A percentile compares a stretch with the other conserved stretches of the same genome.
Evolutionary conservation across 1,140 invertebrate genomes (phyloP).

Genomic region (Bombus haemorrhoidalis): DNA sequence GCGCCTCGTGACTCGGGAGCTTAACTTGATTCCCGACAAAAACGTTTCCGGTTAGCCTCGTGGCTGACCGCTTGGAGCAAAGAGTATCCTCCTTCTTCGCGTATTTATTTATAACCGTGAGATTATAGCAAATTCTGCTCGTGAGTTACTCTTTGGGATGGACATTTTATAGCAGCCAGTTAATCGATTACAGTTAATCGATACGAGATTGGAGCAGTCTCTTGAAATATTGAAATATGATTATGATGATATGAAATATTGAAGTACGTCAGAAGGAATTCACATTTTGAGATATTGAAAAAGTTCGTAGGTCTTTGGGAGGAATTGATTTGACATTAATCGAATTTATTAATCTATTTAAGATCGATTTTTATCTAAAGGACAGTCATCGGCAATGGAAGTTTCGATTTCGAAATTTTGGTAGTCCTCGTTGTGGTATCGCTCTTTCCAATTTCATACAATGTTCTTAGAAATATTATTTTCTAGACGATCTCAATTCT

Average conservation of each 20-base stretch:
- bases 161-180: background rate
- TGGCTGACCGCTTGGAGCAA: background rate
- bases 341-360: background rate
- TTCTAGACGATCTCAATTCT: too few species aligned
- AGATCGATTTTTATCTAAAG: background rate
- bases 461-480: background rate
- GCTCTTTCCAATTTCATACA: background rate
- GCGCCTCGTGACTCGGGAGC: constrained; percentile 9
- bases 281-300: background rate
- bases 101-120: constrained; percentile 34
- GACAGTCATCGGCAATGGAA: too few species aligned
- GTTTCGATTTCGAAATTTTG: background rate
- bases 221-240: background rate
- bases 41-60: constrained; percentile 24
- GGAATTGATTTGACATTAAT: background rate
- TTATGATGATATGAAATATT: too few species aligned
- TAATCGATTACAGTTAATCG: background rate
- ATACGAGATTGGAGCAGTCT: background rate
- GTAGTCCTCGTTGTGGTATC: fast-evolving
- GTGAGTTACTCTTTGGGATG: too few species aligned
- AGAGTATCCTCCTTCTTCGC: background rate
- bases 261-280: too few species aligned
- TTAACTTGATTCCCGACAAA: constrained; percentile 34
- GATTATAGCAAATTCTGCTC: background rate
- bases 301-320: background rate